Base-by-base conservation (phyloP, 2,797 vertebrate species). In the Percopsis omiscomaycus region DNA sequence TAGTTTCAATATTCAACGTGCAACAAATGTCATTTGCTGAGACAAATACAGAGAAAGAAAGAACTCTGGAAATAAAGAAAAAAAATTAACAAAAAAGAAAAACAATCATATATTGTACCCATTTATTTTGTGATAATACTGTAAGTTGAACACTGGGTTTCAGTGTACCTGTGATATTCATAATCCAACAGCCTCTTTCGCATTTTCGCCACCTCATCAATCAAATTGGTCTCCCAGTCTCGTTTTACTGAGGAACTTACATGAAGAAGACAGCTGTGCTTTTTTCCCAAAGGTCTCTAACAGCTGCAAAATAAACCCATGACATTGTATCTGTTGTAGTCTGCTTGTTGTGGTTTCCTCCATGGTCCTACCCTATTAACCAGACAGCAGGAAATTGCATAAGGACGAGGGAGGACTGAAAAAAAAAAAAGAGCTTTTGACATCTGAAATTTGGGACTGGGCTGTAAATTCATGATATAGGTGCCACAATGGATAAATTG, bases 261-360 rank as follows among this genome's bases (percentile, higher is more conserved):
- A 16, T 74, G 70, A 70, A 62, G 16, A 73, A 77, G 78, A 66
- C 88, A 89, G 85, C 83, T 88, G 86, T 80, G 80, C 47, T 11
- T 71, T 66, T 80, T 83, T 71, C 75, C 77, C 50, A 69, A 22
- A 76, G 75, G 81, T 77, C 73, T 68, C 55, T 73, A 71, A 86
- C 88, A 89, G 88, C 88, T 88, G 87, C 88, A 87, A 77, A 78
- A 67, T 42, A 42, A 75, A 80, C 68, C 47, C 84, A 82, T 84
- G 86, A 82, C 72, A 62, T 49, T 77, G 79, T 86, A 86, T 89
- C 83, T 87, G 87, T 82, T 87, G 76, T 59, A 71, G 72, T 79
- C 69, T 78, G 48, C 77, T 82, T 74, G 81, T 61, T 28, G 61
- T 49, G 61, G 45, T 60, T 60, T 79, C 79, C 77, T 83, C 69